These are phyloP conservation scores for Phalloptychus januarius DNA, from an alignment of 2,797 vertebrate genomes.

Conservation along the genomic window DNA sequence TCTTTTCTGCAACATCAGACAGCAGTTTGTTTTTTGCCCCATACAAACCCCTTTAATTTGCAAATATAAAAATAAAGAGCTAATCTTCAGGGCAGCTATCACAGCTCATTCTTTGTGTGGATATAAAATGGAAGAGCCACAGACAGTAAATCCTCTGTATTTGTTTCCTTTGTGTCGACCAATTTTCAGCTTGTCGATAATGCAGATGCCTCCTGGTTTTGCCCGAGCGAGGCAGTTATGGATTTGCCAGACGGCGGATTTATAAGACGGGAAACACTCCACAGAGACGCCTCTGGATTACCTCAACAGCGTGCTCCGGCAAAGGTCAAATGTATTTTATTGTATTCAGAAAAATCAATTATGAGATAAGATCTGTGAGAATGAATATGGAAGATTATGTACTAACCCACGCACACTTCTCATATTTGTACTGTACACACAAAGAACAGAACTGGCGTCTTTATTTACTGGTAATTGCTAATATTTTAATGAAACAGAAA, in stretches of 20 bases:
- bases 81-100: conserved; percentile 14
- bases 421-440: not conserved
- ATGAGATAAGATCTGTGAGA: conserved; percentile 42
- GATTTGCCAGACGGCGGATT: conserved; percentile 54
- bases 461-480: not conserved
- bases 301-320: conserved; percentile 14
- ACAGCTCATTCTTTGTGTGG: conserved; percentile 7
- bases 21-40: not conserved
- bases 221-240: conserved; percentile 16
- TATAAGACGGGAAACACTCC: conserved; percentile 32
- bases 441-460: not conserved
- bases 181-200: conserved; percentile 51
- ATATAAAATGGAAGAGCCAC: conserved; percentile 20
- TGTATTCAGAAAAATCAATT: conserved; percentile 52
- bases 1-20: conserved; percentile 5
- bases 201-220: conserved; percentile 47
- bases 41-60: not conserved
- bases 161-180: conserved; percentile 26
- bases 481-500: conserved; percentile 1
- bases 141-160: conserved; percentile 34
- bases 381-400: conserved; percentile 18
- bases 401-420: not conserved
- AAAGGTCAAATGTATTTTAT: conserved; percentile 41
- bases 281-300: conserved; percentile 35
- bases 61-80: conserved; percentile 1